phyloP scores from a whole-genome alignment of 2,888 invertebrate genomes.

The Ischnus inquisitorius region DNA sequence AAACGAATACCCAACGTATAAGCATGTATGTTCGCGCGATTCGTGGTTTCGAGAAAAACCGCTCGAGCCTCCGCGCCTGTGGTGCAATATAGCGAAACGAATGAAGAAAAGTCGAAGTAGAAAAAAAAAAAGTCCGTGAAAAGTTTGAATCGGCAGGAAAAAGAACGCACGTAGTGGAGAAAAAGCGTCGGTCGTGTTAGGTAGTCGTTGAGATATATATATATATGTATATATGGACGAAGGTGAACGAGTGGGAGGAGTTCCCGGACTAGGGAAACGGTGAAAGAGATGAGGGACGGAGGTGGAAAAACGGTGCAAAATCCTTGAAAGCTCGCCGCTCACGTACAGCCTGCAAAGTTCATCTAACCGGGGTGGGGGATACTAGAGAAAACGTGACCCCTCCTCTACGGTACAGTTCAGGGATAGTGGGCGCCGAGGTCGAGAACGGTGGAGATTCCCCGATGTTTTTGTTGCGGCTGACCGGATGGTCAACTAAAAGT shows the following conservation, averaged over 20 bases:
- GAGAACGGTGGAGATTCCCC: conserved; percentile 61
- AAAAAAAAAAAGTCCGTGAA: conserved; percentile 44
- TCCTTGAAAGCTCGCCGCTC: conserved; percentile 74
- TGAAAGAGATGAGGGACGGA: conserved; percentile 1
- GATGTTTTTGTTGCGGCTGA: conserved; percentile 76
- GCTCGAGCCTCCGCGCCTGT: not conserved
- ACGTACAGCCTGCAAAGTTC: conserved; percentile 78
- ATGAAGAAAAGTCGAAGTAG: not conserved
- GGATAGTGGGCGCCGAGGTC: conserved; percentile 55
- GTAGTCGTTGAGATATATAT: conserved; percentile 24
- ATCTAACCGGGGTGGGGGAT: conserved; percentile 72
- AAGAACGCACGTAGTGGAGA: conserved; percentile 23
- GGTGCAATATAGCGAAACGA: conserved; percentile 1
- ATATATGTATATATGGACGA: too few species aligned
- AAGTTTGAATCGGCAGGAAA: conserved; percentile 46
- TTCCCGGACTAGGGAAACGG: conserved; percentile 31
- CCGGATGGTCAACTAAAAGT: conserved; percentile 67
- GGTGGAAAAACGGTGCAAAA: conserved; percentile 70
- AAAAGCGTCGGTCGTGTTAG: conserved; percentile 31
- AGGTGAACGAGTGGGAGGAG: conserved; percentile 30
- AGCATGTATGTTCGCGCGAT: not conserved
- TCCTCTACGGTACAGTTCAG: conserved; percentile 18
- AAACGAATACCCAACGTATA: not conserved
- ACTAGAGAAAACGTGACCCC: conserved; percentile 29
- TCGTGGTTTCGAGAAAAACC: not conserved